Percentiles rank a stretch among this genome's conserved stretches.
Conservation (phyloP, 2,797 vertebrate genomes). For the Neosilurus mollespiculum region DNA sequence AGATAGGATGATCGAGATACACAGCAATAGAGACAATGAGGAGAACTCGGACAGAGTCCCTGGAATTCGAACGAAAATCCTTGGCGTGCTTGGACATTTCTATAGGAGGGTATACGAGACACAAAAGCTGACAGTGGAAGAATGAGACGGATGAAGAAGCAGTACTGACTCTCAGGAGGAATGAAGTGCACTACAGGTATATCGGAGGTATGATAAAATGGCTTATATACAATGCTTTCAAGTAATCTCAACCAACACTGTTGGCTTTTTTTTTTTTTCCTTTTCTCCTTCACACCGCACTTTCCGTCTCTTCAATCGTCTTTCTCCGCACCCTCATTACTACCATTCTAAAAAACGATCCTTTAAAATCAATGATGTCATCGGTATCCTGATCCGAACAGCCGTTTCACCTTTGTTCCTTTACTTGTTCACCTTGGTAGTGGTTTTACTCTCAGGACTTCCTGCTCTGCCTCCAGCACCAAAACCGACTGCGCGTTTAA, state of each 20-base stretch:
- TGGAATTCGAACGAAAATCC: not conserved
- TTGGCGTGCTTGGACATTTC: not conserved
- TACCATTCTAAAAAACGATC: conserved; percentile 11
- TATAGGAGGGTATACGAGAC: not conserved
- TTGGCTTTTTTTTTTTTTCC: conserved; percentile 11
- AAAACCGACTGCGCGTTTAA: conserved; percentile 75
- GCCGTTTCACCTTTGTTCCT: not conserved
- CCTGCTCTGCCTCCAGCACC: conserved; percentile 73
- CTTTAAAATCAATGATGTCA: conserved; percentile 12
- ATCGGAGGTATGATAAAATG: conserved; percentile 34
- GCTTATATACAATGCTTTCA: conserved; percentile 45
- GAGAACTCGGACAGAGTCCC: not conserved
- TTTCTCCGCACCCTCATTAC: not conserved
- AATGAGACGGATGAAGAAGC: not conserved
- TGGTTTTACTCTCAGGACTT: conserved; percentile 74
- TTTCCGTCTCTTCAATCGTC: not conserved
- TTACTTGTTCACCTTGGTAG: conserved; percentile 86
- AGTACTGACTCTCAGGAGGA: not conserved
- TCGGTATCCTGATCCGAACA: not conserved
- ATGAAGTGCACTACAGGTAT: conserved; percentile 14
- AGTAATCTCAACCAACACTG: conserved; percentile 39
- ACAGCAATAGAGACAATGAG: not conserved
- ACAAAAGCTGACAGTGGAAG: not conserved
- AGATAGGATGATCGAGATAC: not conserved
- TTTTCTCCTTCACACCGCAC: not conserved